A percentile compares a stretch with the other conserved stretches of the same genome.
Evolutionary conservation across 1,140 invertebrate species (phyloP).

Genomic region (Heliconius congener): DNA sequence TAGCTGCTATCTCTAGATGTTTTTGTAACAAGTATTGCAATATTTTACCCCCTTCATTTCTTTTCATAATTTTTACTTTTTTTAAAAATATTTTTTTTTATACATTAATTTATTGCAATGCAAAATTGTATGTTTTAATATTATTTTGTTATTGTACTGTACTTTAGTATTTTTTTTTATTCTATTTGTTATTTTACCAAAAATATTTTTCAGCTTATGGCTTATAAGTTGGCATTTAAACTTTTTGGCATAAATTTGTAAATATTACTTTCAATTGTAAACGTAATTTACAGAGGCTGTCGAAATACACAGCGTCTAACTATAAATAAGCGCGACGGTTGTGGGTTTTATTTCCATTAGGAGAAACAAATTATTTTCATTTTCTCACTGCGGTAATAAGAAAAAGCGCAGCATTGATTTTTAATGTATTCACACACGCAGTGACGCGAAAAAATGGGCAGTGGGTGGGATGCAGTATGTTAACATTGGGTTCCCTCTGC

Average conservation of each 20-base stretch:
- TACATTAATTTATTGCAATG: slow-evolving; percentile 1
- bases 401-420: no score
- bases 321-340: no score
- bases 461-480: no score
- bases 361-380: no score
- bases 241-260: neutral
- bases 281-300: neutral
- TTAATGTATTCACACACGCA: no score
- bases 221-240: neutral
- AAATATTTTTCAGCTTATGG: neutral
- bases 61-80: neutral
- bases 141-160: neutral
- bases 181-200: neutral
- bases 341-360: no score
- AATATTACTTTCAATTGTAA: neutral
- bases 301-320: no score
- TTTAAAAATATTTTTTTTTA: neutral
- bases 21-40: slow-evolving; percentile 27
- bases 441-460: no score
- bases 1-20: slow-evolving; percentile 80
- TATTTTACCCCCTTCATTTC: neutral
- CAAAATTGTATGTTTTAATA: neutral
- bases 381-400: neutral
- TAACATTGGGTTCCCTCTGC: no score
- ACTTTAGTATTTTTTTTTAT: neutral